Conservation (phyloP, 2,888 invertebrate genomes). For the Linhomoeus sp. region DNA sequence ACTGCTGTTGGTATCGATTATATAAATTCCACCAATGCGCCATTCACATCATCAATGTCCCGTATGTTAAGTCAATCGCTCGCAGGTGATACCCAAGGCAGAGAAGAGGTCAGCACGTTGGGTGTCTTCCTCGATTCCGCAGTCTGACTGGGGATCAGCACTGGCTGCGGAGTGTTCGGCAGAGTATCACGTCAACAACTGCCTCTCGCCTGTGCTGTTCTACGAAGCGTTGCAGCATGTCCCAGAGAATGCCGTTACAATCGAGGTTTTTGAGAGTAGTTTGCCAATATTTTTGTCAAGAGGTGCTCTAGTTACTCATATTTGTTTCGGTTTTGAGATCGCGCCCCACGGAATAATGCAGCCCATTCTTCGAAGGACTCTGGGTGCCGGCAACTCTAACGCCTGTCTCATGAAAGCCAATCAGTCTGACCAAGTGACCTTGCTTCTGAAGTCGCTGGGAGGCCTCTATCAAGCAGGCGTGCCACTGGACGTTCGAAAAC, state of each 20-base stretch:
- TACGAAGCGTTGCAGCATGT: constrained; percentile 57
- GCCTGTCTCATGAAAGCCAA: constrained; percentile 57
- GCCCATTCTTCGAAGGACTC: constrained; percentile 64
- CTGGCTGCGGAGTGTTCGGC: constrained; percentile 55
- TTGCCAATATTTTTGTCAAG: too few species aligned
- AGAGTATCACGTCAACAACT: constrained; percentile 75
- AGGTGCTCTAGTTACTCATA: too few species aligned
- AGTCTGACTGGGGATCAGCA: constrained; percentile 32
- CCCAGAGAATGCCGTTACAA: constrained; percentile 57
- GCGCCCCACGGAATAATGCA: constrained; percentile 84
- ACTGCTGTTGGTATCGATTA: too few species aligned
- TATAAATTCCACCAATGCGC: too few species aligned
- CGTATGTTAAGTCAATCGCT: too few species aligned
- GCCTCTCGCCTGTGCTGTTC: constrained; percentile 74
- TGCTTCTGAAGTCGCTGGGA: constrained; percentile 55
- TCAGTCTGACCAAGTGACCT: constrained; percentile 48
- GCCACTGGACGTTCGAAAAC: constrained; percentile 46
- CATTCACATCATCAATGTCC: too few species aligned
- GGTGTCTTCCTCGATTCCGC: constrained; percentile 62
- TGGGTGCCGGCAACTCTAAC: constrained; percentile 48
- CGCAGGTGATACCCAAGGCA: not conserved
- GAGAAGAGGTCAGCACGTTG: constrained; percentile 41
- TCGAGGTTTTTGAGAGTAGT: too few species aligned
- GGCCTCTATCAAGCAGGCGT: constrained; percentile 49
- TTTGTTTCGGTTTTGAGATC: constrained; percentile 17